Conservation (phyloP, 2,888 invertebrate genomes). For the Pristionchus japonicus region DNA sequence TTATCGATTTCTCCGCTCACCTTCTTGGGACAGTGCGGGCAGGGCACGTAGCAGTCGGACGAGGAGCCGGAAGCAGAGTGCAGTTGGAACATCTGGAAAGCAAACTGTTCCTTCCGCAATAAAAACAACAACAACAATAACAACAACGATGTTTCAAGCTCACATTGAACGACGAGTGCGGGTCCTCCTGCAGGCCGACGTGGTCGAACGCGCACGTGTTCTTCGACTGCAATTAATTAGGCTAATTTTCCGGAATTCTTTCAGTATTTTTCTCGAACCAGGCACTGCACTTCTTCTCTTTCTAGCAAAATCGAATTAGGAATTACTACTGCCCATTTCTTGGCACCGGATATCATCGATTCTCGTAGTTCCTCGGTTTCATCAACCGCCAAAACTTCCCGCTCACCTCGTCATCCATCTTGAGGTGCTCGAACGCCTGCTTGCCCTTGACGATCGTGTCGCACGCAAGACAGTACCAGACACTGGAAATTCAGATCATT, state of each 20-base stretch:
- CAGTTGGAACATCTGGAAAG: neutral
- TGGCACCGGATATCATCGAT: no score
- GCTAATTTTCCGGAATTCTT: neutral
- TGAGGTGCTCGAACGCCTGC: conserved; percentile 16
- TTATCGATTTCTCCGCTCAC: no score
- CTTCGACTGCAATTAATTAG: neutral
- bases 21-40: conserved; percentile 42
- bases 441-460: conserved; percentile 2
- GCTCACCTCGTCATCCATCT: neutral
- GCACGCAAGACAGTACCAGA: conserved; percentile 8
- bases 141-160: neutral
- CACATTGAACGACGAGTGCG: neutral
- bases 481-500: no score
- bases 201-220: neutral
- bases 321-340: no score
- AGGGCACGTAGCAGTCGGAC: neutral
- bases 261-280: neutral
- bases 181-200: neutral
- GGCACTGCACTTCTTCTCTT: no score
- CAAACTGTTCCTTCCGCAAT: neutral
- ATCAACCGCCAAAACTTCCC: no score
- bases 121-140: neutral
- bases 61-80: neutral
- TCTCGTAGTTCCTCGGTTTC: no score
- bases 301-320: no score